These are phyloP conservation scores for Helicoverpa assulta DNA, from an alignment of 2,888 invertebrate genomes.

Conservation along the genomic window DNA sequence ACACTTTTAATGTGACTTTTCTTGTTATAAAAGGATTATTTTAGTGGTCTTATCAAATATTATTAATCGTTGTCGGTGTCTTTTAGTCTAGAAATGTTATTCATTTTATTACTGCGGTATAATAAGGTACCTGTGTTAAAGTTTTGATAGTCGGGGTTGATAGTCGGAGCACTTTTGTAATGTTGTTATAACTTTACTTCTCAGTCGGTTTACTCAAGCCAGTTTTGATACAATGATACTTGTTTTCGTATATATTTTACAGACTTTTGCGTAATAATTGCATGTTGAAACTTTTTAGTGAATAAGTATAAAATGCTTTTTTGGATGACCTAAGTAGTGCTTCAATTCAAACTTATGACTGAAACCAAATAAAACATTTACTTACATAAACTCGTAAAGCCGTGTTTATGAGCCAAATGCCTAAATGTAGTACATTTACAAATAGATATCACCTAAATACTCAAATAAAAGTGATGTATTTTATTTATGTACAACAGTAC, in stretches of 20 bases:
- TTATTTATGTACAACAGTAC: neutral
- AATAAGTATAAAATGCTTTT: no score
- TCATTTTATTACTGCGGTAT: slow-evolving; percentile 30
- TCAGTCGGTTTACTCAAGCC: slow-evolving; percentile 8
- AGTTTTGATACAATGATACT: slow-evolving; percentile 1
- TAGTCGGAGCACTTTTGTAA: neutral
- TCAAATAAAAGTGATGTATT: no score
- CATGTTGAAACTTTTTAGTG: no score
- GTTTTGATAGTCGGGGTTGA: slow-evolving; percentile 15
- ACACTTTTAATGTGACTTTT: slow-evolving; percentile 57
- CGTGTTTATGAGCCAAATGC: no score
- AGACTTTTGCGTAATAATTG: no score
- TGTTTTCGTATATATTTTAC: neutral
- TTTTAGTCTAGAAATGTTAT: slow-evolving; percentile 59
- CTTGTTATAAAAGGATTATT: slow-evolving; percentile 56
- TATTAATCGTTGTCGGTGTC: slow-evolving; percentile 51
- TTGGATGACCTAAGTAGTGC: no score
- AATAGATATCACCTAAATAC: no score
- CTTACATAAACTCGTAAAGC: no score
- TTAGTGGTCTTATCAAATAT: slow-evolving; percentile 50
- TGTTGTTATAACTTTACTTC: slow-evolving; percentile 3
- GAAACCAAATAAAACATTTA: no score
- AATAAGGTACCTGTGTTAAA: slow-evolving; percentile 2
- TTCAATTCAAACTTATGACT: no score
- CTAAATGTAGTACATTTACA: no score